Percentiles rank a stretch among this genome's conserved stretches.
Evolutionary conservation across 2,113 vertebrate species (phyloP).

Genomic region (Anolis sagrei): DNA sequence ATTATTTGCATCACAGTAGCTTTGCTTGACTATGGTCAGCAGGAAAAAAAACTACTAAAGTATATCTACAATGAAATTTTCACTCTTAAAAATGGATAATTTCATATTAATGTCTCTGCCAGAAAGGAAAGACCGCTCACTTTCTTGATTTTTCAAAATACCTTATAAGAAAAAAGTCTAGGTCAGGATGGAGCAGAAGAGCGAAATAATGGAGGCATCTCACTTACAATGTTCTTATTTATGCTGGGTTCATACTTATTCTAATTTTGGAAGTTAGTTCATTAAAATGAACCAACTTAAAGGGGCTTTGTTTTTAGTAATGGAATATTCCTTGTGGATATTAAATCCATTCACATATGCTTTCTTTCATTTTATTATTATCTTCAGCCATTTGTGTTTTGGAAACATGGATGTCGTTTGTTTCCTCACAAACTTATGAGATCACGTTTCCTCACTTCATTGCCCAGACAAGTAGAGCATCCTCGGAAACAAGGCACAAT

Average conservation of each 20-base stretch:
- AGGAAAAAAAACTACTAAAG: slow-evolving; percentile 63
- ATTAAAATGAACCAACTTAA: slow-evolving; percentile 48
- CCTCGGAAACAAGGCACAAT: not conserved
- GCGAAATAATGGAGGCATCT: not conserved
- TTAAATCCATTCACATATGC: slow-evolving; percentile 25
- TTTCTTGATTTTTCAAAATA: not conserved
- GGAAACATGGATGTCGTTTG: not conserved
- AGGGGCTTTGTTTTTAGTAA: slow-evolving; percentile 19
- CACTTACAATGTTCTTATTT: slow-evolving; percentile 16
- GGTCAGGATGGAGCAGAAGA: not conserved
- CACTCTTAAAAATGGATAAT: slow-evolving; percentile 47
- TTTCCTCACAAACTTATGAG: not conserved
- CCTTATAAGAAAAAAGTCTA: not conserved
- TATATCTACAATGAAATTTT: slow-evolving; percentile 66
- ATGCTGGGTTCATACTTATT: slow-evolving; percentile 45
- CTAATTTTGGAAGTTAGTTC: slow-evolving; percentile 42
- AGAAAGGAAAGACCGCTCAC: slow-evolving; percentile 18
- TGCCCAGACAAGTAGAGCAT: not conserved
- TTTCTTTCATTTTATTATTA: not conserved
- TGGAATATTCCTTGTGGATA: slow-evolving; percentile 28
- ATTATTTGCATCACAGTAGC: slow-evolving; percentile 67
- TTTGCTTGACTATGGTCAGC: slow-evolving; percentile 54
- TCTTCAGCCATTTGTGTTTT: not conserved
- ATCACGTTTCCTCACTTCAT: not conserved
- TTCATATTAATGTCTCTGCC: slow-evolving; percentile 58